These are phyloP conservation scores for Picus viridis DNA, from an alignment of 2,797 vertebrate species.

Conservation along the genomic window DNA sequence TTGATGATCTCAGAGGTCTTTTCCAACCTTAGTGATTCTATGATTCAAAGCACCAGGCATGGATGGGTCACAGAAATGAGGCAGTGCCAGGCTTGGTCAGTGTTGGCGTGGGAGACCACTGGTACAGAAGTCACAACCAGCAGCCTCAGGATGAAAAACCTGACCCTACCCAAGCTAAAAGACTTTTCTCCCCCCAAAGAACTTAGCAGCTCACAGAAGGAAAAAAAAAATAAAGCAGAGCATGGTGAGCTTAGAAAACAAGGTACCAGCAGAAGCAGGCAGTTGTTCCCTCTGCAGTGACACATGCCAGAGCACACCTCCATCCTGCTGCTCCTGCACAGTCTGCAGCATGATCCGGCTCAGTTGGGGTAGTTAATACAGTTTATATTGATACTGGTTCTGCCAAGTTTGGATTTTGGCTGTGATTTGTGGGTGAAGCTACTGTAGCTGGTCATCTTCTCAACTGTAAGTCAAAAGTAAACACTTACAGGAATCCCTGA, in stretches of 20 bases:
- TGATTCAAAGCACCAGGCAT: background rate
- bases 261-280: background rate
- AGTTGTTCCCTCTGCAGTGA: background rate
- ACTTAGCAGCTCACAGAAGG: background rate
- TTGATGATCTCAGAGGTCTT: too few relatives aligned
- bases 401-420: conserved; percentile 32
- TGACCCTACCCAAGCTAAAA: background rate
- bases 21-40: too few relatives aligned
- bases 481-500: conserved; percentile 64
- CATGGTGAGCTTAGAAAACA: background rate
- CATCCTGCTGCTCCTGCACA: background rate
- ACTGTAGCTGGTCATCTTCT: conserved; percentile 48
- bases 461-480: conserved; percentile 48
- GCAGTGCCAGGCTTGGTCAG: background rate
- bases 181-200: background rate
- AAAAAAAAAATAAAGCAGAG: background rate
- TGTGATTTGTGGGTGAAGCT: conserved; percentile 53
- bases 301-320: background rate
- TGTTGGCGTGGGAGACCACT: too few relatives aligned
- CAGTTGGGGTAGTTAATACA: background rate
- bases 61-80: background rate
- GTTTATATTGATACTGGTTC: background rate
- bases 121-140: background rate
- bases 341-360: background rate
- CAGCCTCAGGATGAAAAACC: background rate